A percentile compares a stretch with the other conserved stretches of the same genome.
Evolutionary conservation across 2,113 vertebrate genomes (phyloP).

Genomic region (Monarcha castaneiventris): DNA sequence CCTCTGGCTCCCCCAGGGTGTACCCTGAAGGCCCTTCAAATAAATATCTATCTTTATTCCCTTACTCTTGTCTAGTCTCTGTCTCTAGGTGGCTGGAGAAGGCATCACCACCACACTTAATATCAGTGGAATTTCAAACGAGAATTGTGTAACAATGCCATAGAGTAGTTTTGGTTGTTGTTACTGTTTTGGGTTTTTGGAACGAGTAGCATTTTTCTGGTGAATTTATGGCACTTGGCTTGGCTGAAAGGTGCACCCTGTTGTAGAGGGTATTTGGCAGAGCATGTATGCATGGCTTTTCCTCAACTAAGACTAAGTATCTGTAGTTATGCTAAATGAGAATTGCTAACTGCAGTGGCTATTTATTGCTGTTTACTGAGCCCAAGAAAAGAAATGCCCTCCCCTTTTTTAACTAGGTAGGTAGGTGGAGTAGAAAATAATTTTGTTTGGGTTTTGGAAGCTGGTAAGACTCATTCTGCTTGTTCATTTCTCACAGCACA

Average conservation of each 20-base stretch:
- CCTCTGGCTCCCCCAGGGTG: too few species aligned
- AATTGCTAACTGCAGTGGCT: background rate
- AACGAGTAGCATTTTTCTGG: background rate
- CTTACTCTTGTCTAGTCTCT: too few species aligned
- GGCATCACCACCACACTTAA: background rate
- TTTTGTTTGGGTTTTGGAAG: background rate
- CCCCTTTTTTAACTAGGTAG: background rate
- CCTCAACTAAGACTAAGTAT: background rate
- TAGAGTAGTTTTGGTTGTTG: background rate
- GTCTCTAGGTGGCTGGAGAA: too few species aligned
- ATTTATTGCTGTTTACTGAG: background rate
- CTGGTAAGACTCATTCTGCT: background rate
- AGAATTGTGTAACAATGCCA: background rate
- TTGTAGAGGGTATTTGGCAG: background rate
- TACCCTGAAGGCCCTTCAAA: too few species aligned
- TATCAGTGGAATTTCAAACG: background rate
- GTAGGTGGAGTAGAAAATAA: background rate
- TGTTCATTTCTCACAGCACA: background rate
- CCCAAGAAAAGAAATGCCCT: background rate
- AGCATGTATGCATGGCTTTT: background rate
- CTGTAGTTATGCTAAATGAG: background rate
- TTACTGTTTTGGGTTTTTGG: fast-evolving
- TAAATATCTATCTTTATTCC: too few species aligned
- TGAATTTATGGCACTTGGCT: background rate
- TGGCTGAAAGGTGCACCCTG: background rate